These are phyloP conservation scores for Rhinogobio ventralis DNA, from an alignment of 2,797 vertebrate genomes.

Conservation along the genomic window DNA sequence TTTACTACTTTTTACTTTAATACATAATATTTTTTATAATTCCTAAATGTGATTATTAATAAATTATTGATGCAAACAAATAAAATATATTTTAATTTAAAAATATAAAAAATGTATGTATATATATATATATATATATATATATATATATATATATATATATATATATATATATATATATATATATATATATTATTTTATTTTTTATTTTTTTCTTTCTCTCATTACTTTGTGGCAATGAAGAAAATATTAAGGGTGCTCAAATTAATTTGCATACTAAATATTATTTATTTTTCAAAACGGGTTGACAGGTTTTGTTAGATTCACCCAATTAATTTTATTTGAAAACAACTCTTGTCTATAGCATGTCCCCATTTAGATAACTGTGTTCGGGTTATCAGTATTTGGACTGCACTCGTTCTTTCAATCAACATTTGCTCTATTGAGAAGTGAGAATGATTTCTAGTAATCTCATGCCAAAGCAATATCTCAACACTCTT, in stretches of 20 bases:
- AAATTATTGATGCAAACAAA: too few relatives aligned
- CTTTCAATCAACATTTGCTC: slow-evolving; percentile 19
- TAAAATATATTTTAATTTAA: too few relatives aligned
- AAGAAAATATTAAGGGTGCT: background rate
- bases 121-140: too few relatives aligned
- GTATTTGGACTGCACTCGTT: background rate
- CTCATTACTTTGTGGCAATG: too few relatives aligned
- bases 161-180: too few relatives aligned
- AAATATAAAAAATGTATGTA: too few relatives aligned
- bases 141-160: too few relatives aligned
- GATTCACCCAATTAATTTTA: background rate
- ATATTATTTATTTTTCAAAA: background rate
- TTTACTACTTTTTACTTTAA: too few relatives aligned
- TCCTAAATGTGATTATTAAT: too few relatives aligned
- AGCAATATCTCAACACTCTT: background rate
- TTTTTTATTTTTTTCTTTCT: too few relatives aligned
- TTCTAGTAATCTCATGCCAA: slow-evolving; percentile 1
- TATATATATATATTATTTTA: too few relatives aligned
- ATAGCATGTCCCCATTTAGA: background rate
- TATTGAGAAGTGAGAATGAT: slow-evolving; percentile 4
- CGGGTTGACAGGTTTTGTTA: background rate
- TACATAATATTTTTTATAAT: too few relatives aligned
- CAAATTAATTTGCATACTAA: background rate
- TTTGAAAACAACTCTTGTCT: background rate
- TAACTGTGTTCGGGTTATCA: background rate